Evolutionary conservation across 2,888 invertebrate species (phyloP), one percentile per base, ranked within the genome.

Genomic region (Conchocele bisecta): DNA sequence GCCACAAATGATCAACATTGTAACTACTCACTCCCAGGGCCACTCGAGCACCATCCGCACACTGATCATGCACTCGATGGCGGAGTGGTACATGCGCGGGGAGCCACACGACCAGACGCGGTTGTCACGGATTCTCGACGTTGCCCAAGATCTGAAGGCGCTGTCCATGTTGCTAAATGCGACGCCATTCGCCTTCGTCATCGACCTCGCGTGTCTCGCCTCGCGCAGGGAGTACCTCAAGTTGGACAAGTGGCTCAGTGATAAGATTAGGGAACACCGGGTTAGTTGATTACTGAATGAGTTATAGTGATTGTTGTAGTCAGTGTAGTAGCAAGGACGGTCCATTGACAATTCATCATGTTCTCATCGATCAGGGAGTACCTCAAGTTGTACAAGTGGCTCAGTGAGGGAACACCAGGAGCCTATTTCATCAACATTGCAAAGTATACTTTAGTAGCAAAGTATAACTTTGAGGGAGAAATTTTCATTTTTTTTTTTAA

Each of bases 371-470:
- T 99, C 57, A 93, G 99, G 65, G 99, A 99, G 91, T 99, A 98
- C 91, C 93, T 99, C 13, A 99, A 99, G 89, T 92, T 99, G 22
- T 99, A 99, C 91, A 99, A 99, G 91, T 99, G 99, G 99, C 92
- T 99, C 13, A 95, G 96, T 0, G 99, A 93, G 96, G 75, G 98
- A 98, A 86, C 97, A 98, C 91, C 98, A 98, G 20, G 98, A n/a
- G n/a, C n/a, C n/a, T n/a, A n/a, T n/a, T n/a, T n/a, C n/a, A n/a
- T n/a, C n/a, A n/a, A n/a, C n/a, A n/a, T n/a, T n/a, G n/a, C n/a
- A n/a, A n/a, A n/a, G n/a, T n/a, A n/a, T n/a, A n/a, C n/a, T n/a
- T n/a, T n/a, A n/a, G n/a, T n/a, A n/a, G n/a, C n/a, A n/a, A n/a
- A n/a, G n/a, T n/a, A n/a, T n/a, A n/a, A n/a, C n/a, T n/a, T n/a